A percentile compares a stretch with the other conserved stretches of the same genome.
These are phyloP conservation scores for Brachyrhaphis roseni DNA, from an alignment of 2,797 vertebrate species.

Conservation along the genomic window DNA sequence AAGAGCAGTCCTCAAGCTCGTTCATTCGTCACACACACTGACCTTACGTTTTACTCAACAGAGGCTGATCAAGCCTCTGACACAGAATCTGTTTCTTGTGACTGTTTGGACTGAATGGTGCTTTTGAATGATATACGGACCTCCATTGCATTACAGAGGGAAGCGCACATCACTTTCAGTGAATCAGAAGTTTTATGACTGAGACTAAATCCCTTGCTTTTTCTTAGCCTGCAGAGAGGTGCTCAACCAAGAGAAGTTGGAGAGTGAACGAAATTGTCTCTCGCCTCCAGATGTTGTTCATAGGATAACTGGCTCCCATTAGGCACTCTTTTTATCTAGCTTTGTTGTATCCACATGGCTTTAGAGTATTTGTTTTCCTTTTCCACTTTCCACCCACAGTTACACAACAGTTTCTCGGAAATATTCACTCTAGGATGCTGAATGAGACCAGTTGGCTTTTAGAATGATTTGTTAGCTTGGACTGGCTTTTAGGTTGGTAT, in stretches of 20 bases:
- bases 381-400: constrained; percentile 26
- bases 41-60: not conserved
- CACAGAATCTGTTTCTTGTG: constrained; percentile 13
- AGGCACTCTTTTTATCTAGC: constrained; percentile 65
- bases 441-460: constrained; percentile 36
- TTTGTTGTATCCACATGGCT: constrained; percentile 68
- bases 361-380: constrained; percentile 34
- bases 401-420: constrained; percentile 39
- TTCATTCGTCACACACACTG: not conserved
- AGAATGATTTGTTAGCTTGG: constrained; percentile 30
- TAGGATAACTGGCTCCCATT: constrained; percentile 47
- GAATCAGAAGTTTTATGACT: constrained; percentile 25
- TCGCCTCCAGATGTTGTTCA: constrained; percentile 25
- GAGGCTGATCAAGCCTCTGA: constrained; percentile 6
- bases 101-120: constrained; percentile 29
- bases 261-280: constrained; percentile 28
- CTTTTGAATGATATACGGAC: constrained; percentile 20
- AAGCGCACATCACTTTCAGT: constrained; percentile 54
- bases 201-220: constrained; percentile 12
- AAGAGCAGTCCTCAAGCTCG: constrained; percentile 2
- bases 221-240: constrained; percentile 32
- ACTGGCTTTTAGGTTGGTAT: constrained; percentile 61
- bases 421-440: constrained; percentile 42
- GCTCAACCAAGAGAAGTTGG: constrained; percentile 32
- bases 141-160: constrained; percentile 29